These are phyloP conservation scores for Malurus melanocephalus DNA, from an alignment of 2,113 vertebrate genomes.

Conservation along the genomic window DNA sequence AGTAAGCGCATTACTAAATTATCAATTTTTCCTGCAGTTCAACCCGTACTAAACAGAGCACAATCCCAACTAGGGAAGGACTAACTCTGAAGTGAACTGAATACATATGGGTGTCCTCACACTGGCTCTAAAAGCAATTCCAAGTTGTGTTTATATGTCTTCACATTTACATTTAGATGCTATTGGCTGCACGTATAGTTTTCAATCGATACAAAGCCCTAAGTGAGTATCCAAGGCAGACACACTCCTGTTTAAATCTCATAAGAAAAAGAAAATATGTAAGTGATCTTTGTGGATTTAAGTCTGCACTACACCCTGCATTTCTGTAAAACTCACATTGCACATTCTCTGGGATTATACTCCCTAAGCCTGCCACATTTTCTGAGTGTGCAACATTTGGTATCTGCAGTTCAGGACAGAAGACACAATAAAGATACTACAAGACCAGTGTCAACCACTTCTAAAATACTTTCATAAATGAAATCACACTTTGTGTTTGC, in stretches of 20 bases:
- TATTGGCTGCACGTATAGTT: background rate
- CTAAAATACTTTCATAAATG: background rate
- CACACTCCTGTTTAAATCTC: background rate
- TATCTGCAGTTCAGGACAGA: background rate
- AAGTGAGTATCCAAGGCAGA: background rate
- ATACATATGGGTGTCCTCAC: background rate
- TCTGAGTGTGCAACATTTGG: background rate
- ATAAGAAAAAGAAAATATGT: background rate
- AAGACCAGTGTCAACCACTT: background rate
- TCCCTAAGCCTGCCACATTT: background rate
- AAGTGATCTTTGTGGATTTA: background rate
- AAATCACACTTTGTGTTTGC: background rate
- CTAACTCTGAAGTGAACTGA: background rate
- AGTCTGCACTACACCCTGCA: background rate
- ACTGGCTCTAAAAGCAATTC: background rate
- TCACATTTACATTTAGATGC: background rate
- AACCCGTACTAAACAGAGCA: background rate
- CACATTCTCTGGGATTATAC: background rate
- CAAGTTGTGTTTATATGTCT: background rate
- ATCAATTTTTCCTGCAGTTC: background rate
- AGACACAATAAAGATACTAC: background rate
- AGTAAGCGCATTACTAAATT: background rate
- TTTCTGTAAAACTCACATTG: background rate
- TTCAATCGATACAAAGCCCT: background rate
- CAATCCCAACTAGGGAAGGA: background rate